Base-by-base conservation (phyloP, 2,797 vertebrate species). In the Phataginus tetradactyla region DNA sequence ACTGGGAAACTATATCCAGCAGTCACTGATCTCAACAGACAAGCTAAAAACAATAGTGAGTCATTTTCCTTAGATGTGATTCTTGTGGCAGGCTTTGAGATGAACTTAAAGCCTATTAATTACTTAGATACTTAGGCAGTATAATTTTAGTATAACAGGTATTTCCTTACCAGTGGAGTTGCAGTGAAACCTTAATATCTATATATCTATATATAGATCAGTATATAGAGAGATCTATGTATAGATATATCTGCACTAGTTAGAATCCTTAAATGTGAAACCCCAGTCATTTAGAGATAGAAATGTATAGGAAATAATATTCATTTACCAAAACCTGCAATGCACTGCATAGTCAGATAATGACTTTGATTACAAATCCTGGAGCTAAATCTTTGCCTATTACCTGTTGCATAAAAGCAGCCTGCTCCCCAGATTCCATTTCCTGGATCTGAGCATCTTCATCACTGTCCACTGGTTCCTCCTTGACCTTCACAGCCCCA, bases 371-470 rank as follows among this genome's bases (percentile, higher is more conserved):
- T 98, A 99, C 99, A 99, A 99, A 99, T 98, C 99, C 99, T 98
- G 98, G 98, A 96, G 98, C 98, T 98, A 99, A 98, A 98, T 98
- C 99, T 98, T 98, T 98, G 98, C 99, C 99, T 99, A 99, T 99
- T 99, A 99, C 99, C 99, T 99, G 99, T 99, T 99, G 99, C 97
- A 99, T 99, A 99, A 99, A 99, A 99, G 99, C 98, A 98, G 98
- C 99, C 98, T 99, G 99, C 99, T 99, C 99, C 95, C 99, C 98
- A 98, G 99, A 99, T 97, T 99, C 98, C 98, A 99, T 99, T 98
- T 99, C 99, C 98, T 98, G 98, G 98, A 98, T 98, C 98, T 99
- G 98, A 97, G 98, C 98, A 98, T 99, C 99, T 75, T 99, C 99
- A 95, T 99, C 99, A 96, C 99, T 99, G 98, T 99, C 99, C 81